These are phyloP conservation scores for Condylura cristata DNA, from an alignment of 2,113 vertebrate genomes.

Conservation along the genomic window DNA sequence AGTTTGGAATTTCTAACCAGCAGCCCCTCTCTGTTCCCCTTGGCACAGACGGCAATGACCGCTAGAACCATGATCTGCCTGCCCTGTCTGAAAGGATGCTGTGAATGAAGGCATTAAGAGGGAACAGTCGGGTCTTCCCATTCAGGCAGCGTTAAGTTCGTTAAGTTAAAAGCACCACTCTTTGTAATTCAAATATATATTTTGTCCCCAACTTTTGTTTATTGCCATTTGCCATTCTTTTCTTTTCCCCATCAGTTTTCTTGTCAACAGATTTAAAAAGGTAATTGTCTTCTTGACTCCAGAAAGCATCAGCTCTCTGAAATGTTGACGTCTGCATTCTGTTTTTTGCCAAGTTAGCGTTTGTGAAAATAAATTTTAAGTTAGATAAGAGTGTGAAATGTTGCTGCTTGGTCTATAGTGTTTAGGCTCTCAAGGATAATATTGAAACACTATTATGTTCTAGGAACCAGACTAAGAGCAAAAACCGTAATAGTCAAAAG, in stretches of 20 bases:
- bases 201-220: neutral
- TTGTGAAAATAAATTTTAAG: neutral
- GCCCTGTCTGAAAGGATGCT: neutral
- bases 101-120: neutral
- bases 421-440: neutral
- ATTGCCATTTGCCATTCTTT: neutral
- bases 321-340: neutral
- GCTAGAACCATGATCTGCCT: neutral
- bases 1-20: constrained; percentile 32
- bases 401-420: neutral
- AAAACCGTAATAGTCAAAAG: neutral
- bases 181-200: neutral
- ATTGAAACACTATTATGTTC: neutral
- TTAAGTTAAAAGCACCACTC: neutral
- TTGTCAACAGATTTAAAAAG: constrained; percentile 40
- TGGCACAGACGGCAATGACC: neutral
- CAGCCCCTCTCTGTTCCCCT: neutral
- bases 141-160: neutral
- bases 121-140: neutral
- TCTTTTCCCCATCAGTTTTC: neutral
- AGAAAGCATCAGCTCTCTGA: neutral
- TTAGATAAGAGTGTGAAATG: neutral
- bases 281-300: neutral
- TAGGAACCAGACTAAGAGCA: neutral
- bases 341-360: neutral